phyloP scores from a whole-genome alignment of 2,888 invertebrate genomes.

The Dicranocentrus wangi region DNA sequence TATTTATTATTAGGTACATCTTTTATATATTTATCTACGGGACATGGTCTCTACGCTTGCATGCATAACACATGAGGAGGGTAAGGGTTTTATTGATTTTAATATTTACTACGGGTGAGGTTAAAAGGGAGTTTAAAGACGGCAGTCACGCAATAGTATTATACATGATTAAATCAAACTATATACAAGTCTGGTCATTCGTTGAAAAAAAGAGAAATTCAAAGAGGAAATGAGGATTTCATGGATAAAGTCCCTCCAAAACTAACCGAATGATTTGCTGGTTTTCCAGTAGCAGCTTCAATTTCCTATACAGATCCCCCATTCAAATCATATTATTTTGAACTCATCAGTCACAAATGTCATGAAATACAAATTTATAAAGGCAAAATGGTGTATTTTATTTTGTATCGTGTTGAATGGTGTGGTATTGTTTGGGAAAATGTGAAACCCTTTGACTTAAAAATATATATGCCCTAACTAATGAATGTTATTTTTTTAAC shows the following conservation, averaged over 20 bases:
- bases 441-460: too few species aligned
- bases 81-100: too few species aligned
- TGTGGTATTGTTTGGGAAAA: neutral
- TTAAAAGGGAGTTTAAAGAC: too few species aligned
- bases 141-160: too few species aligned
- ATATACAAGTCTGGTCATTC: neutral
- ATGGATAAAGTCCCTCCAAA: constrained; percentile 40
- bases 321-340: constrained; percentile 30
- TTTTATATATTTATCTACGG: too few species aligned
- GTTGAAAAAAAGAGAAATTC: neutral
- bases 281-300: constrained; percentile 73
- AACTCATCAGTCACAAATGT: neutral
- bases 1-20: too few species aligned
- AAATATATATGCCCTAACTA: too few species aligned
- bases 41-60: too few species aligned
- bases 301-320: constrained; percentile 68
- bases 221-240: neutral
- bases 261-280: constrained; percentile 73
- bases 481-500: neutral
- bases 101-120: too few species aligned
- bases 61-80: too few species aligned
- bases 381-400: neutral
- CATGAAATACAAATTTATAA: neutral
- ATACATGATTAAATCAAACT: too few species aligned
- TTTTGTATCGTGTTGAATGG: neutral